Conservation (phyloP, 1,140 invertebrate genomes). For the Drosophila kanapiae region DNA sequence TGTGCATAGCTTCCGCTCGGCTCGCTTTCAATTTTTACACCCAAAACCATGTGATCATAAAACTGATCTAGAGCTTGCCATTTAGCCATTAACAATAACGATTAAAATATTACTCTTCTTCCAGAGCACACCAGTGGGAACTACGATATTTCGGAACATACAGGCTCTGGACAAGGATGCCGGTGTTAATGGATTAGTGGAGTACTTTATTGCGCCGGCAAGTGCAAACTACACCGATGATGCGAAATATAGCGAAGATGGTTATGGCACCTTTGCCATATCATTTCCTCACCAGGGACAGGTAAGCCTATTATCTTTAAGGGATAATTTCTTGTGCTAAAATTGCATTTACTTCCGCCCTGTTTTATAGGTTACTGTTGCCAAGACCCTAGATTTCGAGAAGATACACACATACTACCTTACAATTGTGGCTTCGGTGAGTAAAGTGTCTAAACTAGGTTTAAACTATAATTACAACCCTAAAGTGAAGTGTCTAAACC, state of each 20-base stretch:
- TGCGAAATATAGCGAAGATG: conserved; percentile 90
- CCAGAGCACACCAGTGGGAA: conserved; percentile 94
- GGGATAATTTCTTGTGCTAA: background rate
- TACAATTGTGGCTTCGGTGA: conserved; percentile 95
- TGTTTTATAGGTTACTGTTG: conserved; percentile 90
- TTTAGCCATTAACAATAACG: conserved; percentile 18
- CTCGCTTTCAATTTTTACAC: background rate
- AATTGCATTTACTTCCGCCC: background rate
- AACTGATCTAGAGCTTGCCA: background rate
- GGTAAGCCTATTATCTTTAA: conserved; percentile 46
- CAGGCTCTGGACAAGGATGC: conserved; percentile 93
- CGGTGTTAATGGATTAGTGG: conserved; percentile 94
- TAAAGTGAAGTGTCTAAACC: conserved; percentile 85
- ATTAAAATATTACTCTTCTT: conserved; percentile 54
- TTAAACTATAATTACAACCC: conserved; percentile 32
- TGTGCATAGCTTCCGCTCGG: conserved; percentile 28
- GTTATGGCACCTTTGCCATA: conserved; percentile 93
- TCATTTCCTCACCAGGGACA: conserved; percentile 95
- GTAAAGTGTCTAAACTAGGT: conserved; percentile 81
- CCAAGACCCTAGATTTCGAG: conserved; percentile 95
- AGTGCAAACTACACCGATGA: conserved; percentile 87
- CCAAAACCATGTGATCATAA: background rate
- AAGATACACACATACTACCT: conserved; percentile 95
- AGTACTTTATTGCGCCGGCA: conserved; percentile 91
- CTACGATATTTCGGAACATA: conserved; percentile 94